Base-by-base conservation (phyloP, 2,113 vertebrate genomes). In the Odontesthes bonariensis region DNA sequence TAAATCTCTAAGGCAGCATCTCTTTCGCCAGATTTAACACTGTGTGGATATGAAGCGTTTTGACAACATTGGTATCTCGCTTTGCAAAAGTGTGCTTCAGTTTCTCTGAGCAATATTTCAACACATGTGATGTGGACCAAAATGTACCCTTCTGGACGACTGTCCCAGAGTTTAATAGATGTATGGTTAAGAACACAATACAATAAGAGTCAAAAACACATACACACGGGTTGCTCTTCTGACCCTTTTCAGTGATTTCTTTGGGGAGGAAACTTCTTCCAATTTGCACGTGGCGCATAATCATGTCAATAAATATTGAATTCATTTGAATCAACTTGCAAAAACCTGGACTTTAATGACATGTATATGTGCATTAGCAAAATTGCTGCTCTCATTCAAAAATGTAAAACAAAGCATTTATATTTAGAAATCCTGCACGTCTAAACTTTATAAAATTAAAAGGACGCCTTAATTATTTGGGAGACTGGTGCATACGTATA, bases 41-140 rank as follows among this genome's bases (percentile, higher is more conserved):
- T 9, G 16, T 22, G 31, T 31, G 22, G 59, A 38, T 56, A 22
- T 38, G 10, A 38, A 42, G 71, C 4, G 38, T 71, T 67, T 71
- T 78, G 69, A 58, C 74, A 83, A 62, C 40, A 77, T 19, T 32
- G 57, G 46, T 83, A 65, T 62, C 69, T 56, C 59, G 13, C 67
- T 81, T 44, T 44, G 47, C 73, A 71, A 23, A 82, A 62, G 53
- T 55, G 44, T 62, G 63, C 19, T 70, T 83, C 46, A 77, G 32
- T 62, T 16, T 44, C 64, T 42, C 27, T 73, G 22, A 51, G 12
- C 12, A 58, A 57, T 8, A 54, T 53, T 69, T 54, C 32, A 64
- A 14, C 35, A 23, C n/a, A 16, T 14, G 68, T 17, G n/a, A 42
- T 11, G 44, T n/a, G 22, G 54, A 60, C 61, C 44, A 35, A 27